Evolutionary conservation across 1,140 invertebrate species (phyloP), one percentile per base, ranked within the genome.

Genomic region (Drosophila ananassae): DNA sequence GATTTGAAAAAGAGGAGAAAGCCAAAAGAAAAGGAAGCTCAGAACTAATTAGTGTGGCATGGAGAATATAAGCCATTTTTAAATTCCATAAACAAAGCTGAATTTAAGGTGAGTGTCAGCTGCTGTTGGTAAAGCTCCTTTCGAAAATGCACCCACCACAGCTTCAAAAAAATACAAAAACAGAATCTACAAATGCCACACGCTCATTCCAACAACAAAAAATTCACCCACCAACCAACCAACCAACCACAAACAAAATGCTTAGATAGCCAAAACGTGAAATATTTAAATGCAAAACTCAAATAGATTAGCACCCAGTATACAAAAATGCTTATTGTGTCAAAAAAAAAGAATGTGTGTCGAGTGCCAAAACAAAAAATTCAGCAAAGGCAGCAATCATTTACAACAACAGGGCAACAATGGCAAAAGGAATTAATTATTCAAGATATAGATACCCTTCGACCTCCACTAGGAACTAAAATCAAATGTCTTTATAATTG

Each of bases 231-330:
- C 21, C 53, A 61, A 50, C 58, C 12, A 17, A 50, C 58, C 12
- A 17, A 17, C 8, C 55, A 67, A 17, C 51, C 57, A n/a, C 54
- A 54, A 51, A 57, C 46, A 54, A 52, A 67, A 60, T 77, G 80
- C 80, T 77, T 80, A 73, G 55, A 62, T 44, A 51, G 80, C 71
- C 46, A 39, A 71, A 82, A 58, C 69, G 41, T 50, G 9, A 21
- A 67, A 77, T 73, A 60, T 77, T 67, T 59, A 81, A 76, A 85
- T 87, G 82, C 81, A 78, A 68, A 81, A 64, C 50, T 54, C 82
- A 87, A 85, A 85, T 85, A 85, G 81, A 85, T 85, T 85, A 87
- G 73, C 68, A 51, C 57, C 44, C 56, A 60, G 39, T 25, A 55
- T 34, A 59, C 55, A 54, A 21, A 66, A 66, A 67, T 56, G 73